These are phyloP conservation scores for Diachasmimorpha longicaudata DNA, from an alignment of 1,140 invertebrate species.

Conservation along the genomic window DNA sequence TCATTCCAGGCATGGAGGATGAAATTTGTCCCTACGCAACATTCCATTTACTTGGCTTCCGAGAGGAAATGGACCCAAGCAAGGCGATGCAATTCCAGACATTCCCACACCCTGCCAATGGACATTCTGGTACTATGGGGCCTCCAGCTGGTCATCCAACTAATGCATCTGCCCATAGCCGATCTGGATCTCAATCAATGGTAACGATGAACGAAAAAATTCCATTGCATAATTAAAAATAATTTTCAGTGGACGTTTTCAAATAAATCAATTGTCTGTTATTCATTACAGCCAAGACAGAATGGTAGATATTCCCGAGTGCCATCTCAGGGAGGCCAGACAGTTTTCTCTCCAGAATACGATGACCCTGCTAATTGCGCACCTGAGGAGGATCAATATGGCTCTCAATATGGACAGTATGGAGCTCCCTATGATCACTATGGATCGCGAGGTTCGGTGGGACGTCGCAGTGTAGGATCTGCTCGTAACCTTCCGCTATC, in stretches of 20 bases:
- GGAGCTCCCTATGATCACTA: constrained; percentile 87
- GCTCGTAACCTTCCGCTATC: constrained; percentile 71
- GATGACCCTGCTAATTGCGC: constrained; percentile 91
- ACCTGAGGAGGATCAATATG: constrained; percentile 88
- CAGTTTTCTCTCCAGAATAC: constrained; percentile 75
- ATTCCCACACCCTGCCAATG: constrained; percentile 81
- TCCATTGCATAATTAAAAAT: no score
- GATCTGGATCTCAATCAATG: constrained; percentile 87
- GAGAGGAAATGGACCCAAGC: constrained; percentile 91
- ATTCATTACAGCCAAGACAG: constrained; percentile 68
- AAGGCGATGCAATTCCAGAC: constrained; percentile 88
- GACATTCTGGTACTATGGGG: constrained; percentile 78
- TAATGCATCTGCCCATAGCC: constrained; percentile 74
- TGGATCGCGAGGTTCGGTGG: constrained; percentile 80
- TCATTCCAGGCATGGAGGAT: constrained; percentile 82
- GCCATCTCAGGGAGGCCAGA: constrained; percentile 59
- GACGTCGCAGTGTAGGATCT: constrained; percentile 74
- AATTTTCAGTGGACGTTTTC: no score
- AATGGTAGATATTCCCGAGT: constrained; percentile 76
- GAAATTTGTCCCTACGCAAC: constrained; percentile 94
- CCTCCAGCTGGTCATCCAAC: constrained; percentile 69
- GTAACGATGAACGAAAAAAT: constrained; percentile 60
- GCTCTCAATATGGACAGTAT: constrained; percentile 80
- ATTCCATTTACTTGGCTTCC: constrained; percentile 91
- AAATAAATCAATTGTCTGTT: not conserved